Percentiles rank a stretch among this genome's conserved stretches.
These are phyloP conservation scores for Salarias fasciatus DNA, from an alignment of 2,797 vertebrate species.

Conservation along the genomic window DNA sequence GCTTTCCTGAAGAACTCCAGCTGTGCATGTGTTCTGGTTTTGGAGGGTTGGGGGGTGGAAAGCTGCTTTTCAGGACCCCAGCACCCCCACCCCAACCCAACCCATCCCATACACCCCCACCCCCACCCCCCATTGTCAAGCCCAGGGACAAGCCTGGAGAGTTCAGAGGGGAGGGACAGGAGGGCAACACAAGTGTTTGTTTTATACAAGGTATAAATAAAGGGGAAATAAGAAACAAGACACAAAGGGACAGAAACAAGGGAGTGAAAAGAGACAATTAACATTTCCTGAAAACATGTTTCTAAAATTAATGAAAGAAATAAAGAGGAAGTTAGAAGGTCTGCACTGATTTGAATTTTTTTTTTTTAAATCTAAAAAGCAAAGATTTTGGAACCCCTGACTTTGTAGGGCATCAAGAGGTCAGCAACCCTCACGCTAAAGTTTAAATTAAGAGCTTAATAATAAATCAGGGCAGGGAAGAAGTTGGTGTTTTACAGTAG, in stretches of 20 bases:
- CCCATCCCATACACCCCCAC: no score
- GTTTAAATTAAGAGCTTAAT: constrained; percentile 33
- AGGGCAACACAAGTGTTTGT: constrained; percentile 47
- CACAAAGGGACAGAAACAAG: constrained; percentile 17
- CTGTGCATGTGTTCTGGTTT: constrained; percentile 66
- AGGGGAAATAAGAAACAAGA: constrained; percentile 28
- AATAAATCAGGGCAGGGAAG: constrained; percentile 26
- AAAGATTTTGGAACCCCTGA: constrained; percentile 5
- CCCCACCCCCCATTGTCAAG: constrained; percentile 2
- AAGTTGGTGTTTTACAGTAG: constrained; percentile 33
- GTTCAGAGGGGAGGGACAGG: constrained; percentile 30
- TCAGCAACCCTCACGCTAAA: constrained; percentile 38
- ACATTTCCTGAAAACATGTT: constrained; percentile 24
- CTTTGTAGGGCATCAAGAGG: constrained; percentile 8
- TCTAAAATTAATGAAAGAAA: constrained; percentile 1
- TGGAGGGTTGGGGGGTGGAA: constrained; percentile 20
- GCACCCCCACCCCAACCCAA: no score
- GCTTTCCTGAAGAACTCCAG: constrained; percentile 65
- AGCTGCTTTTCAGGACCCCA: no score
- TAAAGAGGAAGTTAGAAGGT: constrained; percentile 2
- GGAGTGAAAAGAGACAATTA: constrained; percentile 17
- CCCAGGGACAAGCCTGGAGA: constrained; percentile 70
- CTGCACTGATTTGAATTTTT: constrained; percentile 1
- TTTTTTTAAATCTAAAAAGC: background rate
- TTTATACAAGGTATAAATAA: constrained; percentile 47